Percentiles rank a stretch among this genome's conserved stretches.
phyloP scores from a whole-genome alignment of 2,113 vertebrate genomes.

The Pan paniscus region DNA sequence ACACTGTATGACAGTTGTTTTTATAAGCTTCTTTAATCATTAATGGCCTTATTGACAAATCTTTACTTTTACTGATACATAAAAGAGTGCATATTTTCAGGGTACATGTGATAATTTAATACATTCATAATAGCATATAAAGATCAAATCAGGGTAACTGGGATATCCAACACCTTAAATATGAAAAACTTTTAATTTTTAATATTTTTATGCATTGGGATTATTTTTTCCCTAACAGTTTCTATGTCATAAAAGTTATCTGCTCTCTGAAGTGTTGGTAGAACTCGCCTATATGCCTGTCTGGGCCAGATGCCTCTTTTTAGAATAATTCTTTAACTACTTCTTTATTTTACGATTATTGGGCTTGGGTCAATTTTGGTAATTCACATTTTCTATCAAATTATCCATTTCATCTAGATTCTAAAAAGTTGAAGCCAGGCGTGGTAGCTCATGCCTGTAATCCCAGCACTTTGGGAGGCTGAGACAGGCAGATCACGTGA shows the following conservation, averaged over 20 bases:
- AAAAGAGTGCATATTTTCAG: not conserved
- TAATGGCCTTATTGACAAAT: not conserved
- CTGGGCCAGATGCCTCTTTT: not conserved
- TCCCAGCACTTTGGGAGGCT: too few relatives aligned
- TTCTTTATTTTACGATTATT: slow-evolving; percentile 2
- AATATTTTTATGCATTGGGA: not conserved
- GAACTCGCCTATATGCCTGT: not conserved
- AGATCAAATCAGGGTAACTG: not conserved
- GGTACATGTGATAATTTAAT: not conserved
- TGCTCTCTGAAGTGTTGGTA: not conserved
- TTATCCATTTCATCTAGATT: slow-evolving; percentile 12
- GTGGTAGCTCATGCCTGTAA: too few relatives aligned
- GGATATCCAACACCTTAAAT: not conserved
- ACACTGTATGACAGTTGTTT: not conserved
- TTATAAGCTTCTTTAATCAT: not conserved
- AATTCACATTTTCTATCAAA: slow-evolving; percentile 4
- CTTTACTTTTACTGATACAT: not conserved
- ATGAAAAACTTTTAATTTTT: not conserved
- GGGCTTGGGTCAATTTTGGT: not conserved
- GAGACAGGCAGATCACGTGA: too few relatives aligned
- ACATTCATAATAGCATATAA: not conserved
- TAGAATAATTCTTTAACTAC: slow-evolving; percentile 3
- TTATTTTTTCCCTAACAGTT: not conserved
- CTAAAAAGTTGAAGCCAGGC: not conserved
- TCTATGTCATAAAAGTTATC: not conserved